These are phyloP conservation scores for Lapara coniferarum DNA, from an alignment of 2,888 invertebrate genomes.

Conservation along the genomic window DNA sequence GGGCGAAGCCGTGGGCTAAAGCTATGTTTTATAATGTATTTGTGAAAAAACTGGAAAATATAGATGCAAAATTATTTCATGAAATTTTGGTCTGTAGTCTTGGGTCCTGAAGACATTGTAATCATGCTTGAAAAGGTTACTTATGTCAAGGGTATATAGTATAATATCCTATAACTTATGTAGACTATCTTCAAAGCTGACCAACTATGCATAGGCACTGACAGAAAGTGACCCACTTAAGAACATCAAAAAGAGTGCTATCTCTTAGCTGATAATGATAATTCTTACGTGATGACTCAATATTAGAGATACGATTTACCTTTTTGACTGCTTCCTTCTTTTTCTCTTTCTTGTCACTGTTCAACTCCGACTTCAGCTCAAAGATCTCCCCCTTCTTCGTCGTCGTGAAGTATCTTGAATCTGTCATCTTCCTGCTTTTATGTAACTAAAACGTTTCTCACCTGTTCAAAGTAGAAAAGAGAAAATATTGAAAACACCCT, in stretches of 20 bases:
- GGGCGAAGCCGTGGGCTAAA: too few species aligned
- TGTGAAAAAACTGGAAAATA: too few species aligned
- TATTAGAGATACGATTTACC: conserved; percentile 78
- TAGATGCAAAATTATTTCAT: too few species aligned
- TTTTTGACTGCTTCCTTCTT: conserved; percentile 99
- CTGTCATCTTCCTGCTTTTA: conserved; percentile 89
- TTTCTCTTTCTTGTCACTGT: conserved; percentile 99
- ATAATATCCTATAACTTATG: too few species aligned
- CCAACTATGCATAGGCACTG: background rate
- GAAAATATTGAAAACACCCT: conserved; percentile 18
- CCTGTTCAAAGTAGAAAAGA: conserved; percentile 9
- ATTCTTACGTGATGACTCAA: conserved; percentile 1
- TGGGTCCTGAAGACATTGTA: too few species aligned
- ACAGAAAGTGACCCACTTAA: background rate
- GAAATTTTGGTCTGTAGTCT: too few species aligned
- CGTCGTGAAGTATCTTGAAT: conserved; percentile 99
- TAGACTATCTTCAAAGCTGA: too few species aligned
- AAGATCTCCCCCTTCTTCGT: conserved; percentile 99
- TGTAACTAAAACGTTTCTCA: conserved; percentile 19
- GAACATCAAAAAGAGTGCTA: background rate
- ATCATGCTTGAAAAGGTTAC: too few species aligned
- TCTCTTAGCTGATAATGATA: background rate
- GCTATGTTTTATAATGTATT: too few species aligned
- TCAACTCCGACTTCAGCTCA: conserved; percentile 98
- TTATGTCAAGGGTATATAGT: too few species aligned